phyloP scores from a whole-genome alignment of 2,797 vertebrate genomes.

The Antrozous pallidus region DNA sequence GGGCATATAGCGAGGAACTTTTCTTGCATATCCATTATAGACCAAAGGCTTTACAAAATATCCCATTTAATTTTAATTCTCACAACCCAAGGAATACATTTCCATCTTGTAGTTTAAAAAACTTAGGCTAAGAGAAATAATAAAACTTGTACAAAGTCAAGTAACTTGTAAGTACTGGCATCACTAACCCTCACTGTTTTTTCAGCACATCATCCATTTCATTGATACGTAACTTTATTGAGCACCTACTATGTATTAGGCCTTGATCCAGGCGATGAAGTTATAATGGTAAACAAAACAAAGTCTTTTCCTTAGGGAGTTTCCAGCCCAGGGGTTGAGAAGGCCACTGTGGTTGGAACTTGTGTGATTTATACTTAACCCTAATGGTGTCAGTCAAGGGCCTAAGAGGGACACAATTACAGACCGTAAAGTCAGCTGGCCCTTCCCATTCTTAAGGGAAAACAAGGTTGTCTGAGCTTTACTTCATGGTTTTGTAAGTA shows the following conservation, averaged over 20 bases:
- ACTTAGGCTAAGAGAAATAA: neutral
- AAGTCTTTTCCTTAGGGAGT: neutral
- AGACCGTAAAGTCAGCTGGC: neutral
- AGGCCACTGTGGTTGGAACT: neutral
- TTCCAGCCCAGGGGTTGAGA: neutral
- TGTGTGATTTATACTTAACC: neutral
- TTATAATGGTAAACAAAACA: neutral
- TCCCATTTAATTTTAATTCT: neutral
- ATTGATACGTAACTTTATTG: neutral
- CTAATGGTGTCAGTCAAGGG: neutral
- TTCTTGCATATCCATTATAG: neutral
- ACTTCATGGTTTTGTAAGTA: neutral
- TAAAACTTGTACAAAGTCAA: neutral
- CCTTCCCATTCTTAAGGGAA: neutral
- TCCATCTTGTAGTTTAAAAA: neutral
- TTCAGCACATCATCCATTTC: neutral
- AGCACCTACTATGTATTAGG: neutral
- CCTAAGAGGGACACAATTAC: neutral
- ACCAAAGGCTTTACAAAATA: neutral
- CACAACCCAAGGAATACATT: neutral
- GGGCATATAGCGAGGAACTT: neutral
- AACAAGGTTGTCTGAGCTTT: neutral
- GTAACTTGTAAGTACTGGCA: no score
- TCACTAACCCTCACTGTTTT: neutral
- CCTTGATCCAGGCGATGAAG: neutral